These are phyloP conservation scores for Loris lydekkerianus DNA, from an alignment of 2,797 vertebrate species.

Conservation along the genomic window DNA sequence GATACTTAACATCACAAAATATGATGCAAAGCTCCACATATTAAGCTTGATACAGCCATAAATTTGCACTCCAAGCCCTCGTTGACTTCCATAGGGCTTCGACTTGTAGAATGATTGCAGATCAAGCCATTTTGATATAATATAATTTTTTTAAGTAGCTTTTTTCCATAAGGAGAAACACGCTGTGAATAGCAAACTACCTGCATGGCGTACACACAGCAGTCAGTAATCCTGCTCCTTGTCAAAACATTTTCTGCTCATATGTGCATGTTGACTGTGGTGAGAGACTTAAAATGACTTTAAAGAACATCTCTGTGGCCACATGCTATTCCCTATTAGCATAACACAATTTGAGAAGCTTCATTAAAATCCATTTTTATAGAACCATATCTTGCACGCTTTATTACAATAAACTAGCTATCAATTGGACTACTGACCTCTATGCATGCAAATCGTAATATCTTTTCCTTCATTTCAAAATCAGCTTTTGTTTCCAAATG, in stretches of 20 bases:
- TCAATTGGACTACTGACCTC: neutral
- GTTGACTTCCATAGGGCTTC: conserved; percentile 71
- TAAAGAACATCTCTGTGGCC: conserved; percentile 63
- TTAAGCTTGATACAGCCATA: conserved; percentile 55
- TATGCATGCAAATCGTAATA: conserved; percentile 25
- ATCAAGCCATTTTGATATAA: conserved; percentile 75
- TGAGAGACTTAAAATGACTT: conserved; percentile 60
- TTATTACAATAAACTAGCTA: conserved; percentile 51
- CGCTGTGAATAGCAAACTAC: conserved; percentile 79
- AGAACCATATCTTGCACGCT: neutral
- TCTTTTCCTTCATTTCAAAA: conserved; percentile 51
- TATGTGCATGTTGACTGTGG: conserved; percentile 18
- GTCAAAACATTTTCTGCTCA: conserved; percentile 72
- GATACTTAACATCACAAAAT: conserved; percentile 76
- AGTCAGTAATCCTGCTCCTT: conserved; percentile 65
- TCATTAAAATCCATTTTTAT: neutral
- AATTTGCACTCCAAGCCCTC: conserved; percentile 76
- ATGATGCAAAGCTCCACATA: conserved; percentile 58
- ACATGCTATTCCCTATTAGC: conserved; percentile 51
- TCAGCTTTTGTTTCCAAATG: conserved; percentile 80
- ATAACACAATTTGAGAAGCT: conserved; percentile 53
- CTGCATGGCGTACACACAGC: conserved; percentile 41
- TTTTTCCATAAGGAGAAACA: conserved; percentile 78
- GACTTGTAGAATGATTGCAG: conserved; percentile 68
- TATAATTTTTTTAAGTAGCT: conserved; percentile 75